Conservation (phyloP, 2,113 vertebrate species). For the Danio rerio region DNA sequence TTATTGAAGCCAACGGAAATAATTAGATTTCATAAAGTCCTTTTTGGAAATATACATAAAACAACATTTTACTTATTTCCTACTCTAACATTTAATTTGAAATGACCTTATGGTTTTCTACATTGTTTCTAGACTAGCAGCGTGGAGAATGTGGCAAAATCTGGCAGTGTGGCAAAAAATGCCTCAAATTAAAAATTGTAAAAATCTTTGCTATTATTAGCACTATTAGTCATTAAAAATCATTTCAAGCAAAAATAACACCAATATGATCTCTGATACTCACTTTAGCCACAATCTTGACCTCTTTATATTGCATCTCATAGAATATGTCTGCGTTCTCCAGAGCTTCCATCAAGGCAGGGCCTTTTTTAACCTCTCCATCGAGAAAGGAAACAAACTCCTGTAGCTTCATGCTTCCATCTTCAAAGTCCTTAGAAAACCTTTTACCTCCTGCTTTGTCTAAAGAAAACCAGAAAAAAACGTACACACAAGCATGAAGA, state of each 20-base stretch:
- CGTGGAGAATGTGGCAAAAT: neutral
- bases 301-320: conserved; percentile 96
- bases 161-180: neutral
- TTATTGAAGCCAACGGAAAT: conserved; percentile 1
- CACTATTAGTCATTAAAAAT: neutral
- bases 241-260: neutral
- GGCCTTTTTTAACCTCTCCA: conserved; percentile 82
- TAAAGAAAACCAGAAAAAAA: conserved; percentile 62
- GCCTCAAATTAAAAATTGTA: neutral
- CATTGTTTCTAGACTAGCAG: neutral
- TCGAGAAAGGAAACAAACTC: conserved; percentile 92
- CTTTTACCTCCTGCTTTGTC: conserved; percentile 97
- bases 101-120: neutral
- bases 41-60: conserved; percentile 35
- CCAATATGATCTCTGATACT: conserved; percentile 64
- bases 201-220: neutral
- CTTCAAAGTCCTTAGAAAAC: conserved; percentile 96
- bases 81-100: neutral
- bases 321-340: conserved; percentile 95
- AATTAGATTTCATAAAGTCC: conserved; percentile 31
- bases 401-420: conserved; percentile 90
- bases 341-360: conserved; percentile 83
- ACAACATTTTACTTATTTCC: conserved; percentile 17
- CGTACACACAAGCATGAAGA: neutral
- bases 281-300: conserved; percentile 96